Percentiles rank a stretch among this genome's conserved stretches.
These are phyloP conservation scores for Zelleria hepariella DNA, from an alignment of 2,888 invertebrate species.

Conservation along the genomic window DNA sequence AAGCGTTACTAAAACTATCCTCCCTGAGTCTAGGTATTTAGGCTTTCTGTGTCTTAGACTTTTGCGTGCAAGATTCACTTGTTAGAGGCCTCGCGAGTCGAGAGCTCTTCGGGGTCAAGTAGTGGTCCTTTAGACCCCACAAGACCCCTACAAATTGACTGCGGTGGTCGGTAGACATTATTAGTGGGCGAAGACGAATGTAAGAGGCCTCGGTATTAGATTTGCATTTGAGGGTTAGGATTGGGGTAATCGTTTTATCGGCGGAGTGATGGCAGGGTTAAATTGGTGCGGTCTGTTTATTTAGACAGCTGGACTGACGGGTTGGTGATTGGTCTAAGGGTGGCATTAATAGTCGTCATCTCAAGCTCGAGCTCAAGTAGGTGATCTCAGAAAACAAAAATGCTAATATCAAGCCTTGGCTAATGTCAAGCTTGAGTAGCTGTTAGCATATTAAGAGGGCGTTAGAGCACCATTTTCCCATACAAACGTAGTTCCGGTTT, in stretches of 20 bases:
- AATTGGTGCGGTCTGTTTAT: background rate
- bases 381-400: too few relatives aligned
- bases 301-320: background rate
- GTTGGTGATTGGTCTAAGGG: background rate
- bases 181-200: background rate
- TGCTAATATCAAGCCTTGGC: too few relatives aligned
- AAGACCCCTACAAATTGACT: constrained; percentile 1
- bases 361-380: too few relatives aligned
- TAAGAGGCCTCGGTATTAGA: background rate
- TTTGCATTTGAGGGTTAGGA: background rate
- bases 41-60: too few relatives aligned
- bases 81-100: background rate
- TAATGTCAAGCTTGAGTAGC: too few relatives aligned
- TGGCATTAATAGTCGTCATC: too few relatives aligned
- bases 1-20: too few relatives aligned
- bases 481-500: too few relatives aligned
- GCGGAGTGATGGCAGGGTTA: background rate
- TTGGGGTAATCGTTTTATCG: background rate
- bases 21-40: too few relatives aligned
- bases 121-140: background rate
- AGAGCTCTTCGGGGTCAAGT: background rate
- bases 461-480: too few relatives aligned
- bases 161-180: background rate
- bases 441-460: too few relatives aligned
- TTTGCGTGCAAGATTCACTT: background rate